Conservation (phyloP, 2,888 invertebrate genomes). For the Plebejus anna region DNA sequence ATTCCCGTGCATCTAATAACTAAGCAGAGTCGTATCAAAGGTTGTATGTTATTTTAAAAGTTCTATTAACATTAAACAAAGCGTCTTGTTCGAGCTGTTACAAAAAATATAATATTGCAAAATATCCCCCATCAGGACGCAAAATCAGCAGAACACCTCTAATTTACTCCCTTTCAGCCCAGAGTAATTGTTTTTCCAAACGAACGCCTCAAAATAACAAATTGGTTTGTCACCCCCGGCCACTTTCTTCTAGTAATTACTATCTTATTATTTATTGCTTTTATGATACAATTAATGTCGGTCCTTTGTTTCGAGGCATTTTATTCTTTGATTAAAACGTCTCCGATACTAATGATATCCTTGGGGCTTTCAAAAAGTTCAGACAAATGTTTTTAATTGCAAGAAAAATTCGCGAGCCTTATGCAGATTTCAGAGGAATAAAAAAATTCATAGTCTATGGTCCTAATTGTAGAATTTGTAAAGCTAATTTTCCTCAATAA, state of each 20-base stretch:
- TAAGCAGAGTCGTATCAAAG: too few species aligned
- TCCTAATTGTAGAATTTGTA: neutral
- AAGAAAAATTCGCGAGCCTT: neutral
- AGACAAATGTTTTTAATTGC: neutral
- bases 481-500: neutral
- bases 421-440: neutral
- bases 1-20: too few species aligned
- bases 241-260: constrained; percentile 37
- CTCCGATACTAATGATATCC: neutral
- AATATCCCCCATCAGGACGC: constrained; percentile 41
- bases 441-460: neutral
- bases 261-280: constrained; percentile 28
- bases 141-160: constrained; percentile 63
- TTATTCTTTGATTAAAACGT: constrained; percentile 4
- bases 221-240: constrained; percentile 59
- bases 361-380: neutral
- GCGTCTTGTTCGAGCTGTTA: neutral
- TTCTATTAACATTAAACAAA: neutral
- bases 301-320: neutral
- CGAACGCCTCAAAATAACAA: constrained; percentile 76
- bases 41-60: too few species aligned
- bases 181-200: constrained; percentile 72
- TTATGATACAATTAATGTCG: constrained; percentile 16
- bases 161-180: constrained; percentile 64
- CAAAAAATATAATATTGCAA: constrained; percentile 3